These are phyloP conservation scores for Papilio helenus DNA, from an alignment of 1,140 invertebrate species.

Conservation along the genomic window DNA sequence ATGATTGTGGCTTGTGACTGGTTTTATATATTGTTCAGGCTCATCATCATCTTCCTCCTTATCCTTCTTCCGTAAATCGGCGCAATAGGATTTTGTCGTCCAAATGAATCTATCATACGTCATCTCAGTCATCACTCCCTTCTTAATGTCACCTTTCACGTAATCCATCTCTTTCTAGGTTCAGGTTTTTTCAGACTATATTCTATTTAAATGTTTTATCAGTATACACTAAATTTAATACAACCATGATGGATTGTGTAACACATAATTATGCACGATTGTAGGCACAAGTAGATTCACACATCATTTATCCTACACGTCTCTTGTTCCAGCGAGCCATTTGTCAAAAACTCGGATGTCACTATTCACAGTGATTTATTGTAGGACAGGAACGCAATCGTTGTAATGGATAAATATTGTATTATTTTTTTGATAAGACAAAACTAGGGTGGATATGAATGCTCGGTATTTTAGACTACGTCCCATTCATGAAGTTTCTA, in stretches of 20 bases:
- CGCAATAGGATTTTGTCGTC: no score
- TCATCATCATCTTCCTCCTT: no score
- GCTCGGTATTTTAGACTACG: not conserved
- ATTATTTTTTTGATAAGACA: slow-evolving; percentile 63
- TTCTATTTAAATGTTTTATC: not conserved
- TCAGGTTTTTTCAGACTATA: no score
- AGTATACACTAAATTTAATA: not conserved
- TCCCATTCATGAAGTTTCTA: not conserved
- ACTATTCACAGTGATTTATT: slow-evolving; percentile 70
- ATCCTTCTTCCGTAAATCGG: no score
- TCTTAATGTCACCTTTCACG: no score
- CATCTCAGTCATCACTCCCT: no score
- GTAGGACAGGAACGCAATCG: slow-evolving; percentile 62
- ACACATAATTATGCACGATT: slow-evolving; percentile 16
- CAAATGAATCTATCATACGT: no score
- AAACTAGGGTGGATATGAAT: slow-evolving; percentile 48
- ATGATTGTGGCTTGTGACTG: no score
- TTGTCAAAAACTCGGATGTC: slow-evolving; percentile 78
- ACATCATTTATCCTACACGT: slow-evolving; percentile 71
- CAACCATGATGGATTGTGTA: not conserved
- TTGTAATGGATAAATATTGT: slow-evolving; percentile 80
- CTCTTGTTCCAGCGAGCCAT: slow-evolving; percentile 70
- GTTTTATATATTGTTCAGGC: no score
- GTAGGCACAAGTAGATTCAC: slow-evolving; percentile 58
- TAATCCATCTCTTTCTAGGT: no score